Percentiles rank a stretch among this genome's conserved stretches.
phyloP scores from a whole-genome alignment of 2,797 vertebrate genomes.

The Xenopus petersii region DNA sequence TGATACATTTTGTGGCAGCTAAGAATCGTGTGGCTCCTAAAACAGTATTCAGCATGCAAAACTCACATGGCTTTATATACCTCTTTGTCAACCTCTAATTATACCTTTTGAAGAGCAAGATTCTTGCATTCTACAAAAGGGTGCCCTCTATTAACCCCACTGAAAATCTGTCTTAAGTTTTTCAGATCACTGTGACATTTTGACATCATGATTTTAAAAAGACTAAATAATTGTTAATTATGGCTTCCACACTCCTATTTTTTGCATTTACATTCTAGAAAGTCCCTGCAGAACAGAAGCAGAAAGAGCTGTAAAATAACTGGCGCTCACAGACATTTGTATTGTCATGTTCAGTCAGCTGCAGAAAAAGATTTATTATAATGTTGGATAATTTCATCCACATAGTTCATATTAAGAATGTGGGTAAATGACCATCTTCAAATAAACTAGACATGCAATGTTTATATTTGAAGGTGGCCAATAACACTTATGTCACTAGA shows the following conservation, averaged over 20 bases:
- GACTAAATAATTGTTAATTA: constrained; percentile 6
- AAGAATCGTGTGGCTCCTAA: neutral
- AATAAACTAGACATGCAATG: too few relatives aligned
- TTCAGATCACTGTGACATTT: constrained; percentile 1
- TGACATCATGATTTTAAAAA: constrained; percentile 1
- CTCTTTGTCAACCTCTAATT: constrained; percentile 1
- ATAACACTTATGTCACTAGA: too few relatives aligned
- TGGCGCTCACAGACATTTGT: too few relatives aligned
- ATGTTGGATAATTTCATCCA: too few relatives aligned
- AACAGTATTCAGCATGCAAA: neutral
- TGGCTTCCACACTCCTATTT: neutral
- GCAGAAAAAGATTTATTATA: too few relatives aligned
- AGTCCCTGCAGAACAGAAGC: neutral
- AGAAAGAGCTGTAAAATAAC: neutral
- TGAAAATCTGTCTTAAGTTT: neutral
- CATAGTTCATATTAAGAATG: too few relatives aligned
- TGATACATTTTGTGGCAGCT: neutral
- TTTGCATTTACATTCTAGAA: neutral
- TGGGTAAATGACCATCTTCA: too few relatives aligned
- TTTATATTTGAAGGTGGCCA: too few relatives aligned
- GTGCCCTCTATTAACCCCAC: constrained; percentile 3
- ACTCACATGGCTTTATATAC: neutral
- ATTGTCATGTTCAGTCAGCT: too few relatives aligned
- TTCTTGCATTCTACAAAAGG: neutral
- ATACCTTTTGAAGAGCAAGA: neutral